Evolutionary conservation across 2,888 invertebrate genomes (phyloP).

Genomic region (Sinelater perroti): DNA sequence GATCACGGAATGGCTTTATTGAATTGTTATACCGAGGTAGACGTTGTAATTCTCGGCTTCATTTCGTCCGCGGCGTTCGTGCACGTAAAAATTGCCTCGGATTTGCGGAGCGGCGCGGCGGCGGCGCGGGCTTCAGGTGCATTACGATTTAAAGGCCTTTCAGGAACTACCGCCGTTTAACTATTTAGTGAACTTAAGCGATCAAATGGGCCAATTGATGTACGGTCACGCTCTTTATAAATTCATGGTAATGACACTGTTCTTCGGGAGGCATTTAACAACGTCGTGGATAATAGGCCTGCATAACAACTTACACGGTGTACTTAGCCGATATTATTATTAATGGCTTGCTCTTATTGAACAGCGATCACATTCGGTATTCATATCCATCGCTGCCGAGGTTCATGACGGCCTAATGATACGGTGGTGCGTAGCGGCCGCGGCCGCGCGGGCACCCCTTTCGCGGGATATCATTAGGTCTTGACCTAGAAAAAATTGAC

Average conservation of each 20-base stretch:
- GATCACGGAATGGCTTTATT: constrained; percentile 55
- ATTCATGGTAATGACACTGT: constrained; percentile 34
- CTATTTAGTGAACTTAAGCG: constrained; percentile 2
- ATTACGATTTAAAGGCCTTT: constrained; percentile 25
- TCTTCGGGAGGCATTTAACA: constrained; percentile 33
- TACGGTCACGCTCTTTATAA: constrained; percentile 27
- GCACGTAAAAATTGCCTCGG: constrained; percentile 29
- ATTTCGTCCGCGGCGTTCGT: constrained; percentile 31
- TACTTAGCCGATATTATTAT: constrained; percentile 34
- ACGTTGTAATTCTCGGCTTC: constrained; percentile 34
- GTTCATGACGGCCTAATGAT: constrained; percentile 39
- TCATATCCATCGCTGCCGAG: constrained; percentile 36
- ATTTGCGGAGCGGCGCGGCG: not conserved
- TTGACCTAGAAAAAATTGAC: constrained; percentile 10
- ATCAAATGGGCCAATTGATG: constrained; percentile 19
- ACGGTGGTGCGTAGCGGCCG: constrained; percentile 12
- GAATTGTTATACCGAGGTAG: constrained; percentile 45
- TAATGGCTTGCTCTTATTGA: constrained; percentile 34
- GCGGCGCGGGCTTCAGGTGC: too few relatives aligned
- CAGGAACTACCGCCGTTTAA: constrained; percentile 14
- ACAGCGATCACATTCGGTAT: constrained; percentile 37
- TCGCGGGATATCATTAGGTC: constrained; percentile 15
- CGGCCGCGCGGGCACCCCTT: constrained; percentile 9
- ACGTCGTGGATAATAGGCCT: constrained; percentile 36
- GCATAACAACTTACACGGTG: constrained; percentile 35